These are phyloP conservation scores for Drosophila subquinaria DNA, from an alignment of 2,888 invertebrate species.

Conservation along the genomic window DNA sequence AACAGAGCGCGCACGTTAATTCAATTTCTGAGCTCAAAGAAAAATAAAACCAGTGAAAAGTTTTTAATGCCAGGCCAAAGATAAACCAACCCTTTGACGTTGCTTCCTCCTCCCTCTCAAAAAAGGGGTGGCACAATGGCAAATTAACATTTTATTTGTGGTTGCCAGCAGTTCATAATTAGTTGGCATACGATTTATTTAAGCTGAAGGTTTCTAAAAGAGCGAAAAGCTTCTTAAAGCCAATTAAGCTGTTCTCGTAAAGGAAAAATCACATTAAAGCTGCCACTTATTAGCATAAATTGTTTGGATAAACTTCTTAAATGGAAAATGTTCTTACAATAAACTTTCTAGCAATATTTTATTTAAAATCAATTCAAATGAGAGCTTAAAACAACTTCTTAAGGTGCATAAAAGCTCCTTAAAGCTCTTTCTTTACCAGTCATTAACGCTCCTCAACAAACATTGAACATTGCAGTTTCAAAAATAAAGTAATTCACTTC, in stretches of 20 bases:
- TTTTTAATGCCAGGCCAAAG: conserved; percentile 70
- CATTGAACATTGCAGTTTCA: neutral
- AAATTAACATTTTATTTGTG: conserved; percentile 77
- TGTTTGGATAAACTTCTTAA: neutral
- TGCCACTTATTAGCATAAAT: neutral
- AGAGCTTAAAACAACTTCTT: neutral
- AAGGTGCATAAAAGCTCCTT: neutral
- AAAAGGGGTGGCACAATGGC: conserved; percentile 13
- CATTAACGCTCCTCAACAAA: neutral
- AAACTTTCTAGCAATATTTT: neutral
- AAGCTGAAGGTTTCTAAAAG: conserved; percentile 26
- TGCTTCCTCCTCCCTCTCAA: neutral
- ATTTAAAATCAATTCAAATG: neutral
- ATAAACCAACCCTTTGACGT: conserved; percentile 72
- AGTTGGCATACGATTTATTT: conserved; percentile 47
- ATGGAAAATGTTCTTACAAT: neutral
- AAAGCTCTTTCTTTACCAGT: neutral
- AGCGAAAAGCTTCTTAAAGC: conserved; percentile 25
- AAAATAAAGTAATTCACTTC: neutral
- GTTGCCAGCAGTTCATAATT: conserved; percentile 82
- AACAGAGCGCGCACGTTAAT: conserved; percentile 69
- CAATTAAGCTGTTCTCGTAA: neutral
- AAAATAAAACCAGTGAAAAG: conserved; percentile 78
- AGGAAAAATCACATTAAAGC: neutral
- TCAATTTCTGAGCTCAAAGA: conserved; percentile 80